Evolutionary conservation across 1,140 invertebrate species (phyloP).

Genomic region (Anoplolepis gracilipes): DNA sequence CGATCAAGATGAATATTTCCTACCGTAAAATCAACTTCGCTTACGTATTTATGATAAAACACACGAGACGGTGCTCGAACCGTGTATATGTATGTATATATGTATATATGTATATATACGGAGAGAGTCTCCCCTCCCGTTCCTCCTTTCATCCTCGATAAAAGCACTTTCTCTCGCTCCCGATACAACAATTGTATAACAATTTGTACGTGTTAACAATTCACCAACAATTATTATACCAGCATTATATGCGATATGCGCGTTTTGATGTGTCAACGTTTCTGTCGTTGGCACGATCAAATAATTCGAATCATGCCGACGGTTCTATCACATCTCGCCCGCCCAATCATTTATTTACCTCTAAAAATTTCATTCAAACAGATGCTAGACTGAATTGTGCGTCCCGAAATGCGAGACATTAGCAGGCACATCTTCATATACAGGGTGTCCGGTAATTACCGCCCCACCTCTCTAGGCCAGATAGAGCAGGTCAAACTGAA

Average conservation of each 20-base stretch:
- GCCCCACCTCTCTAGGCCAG: no score
- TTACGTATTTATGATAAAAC: not conserved
- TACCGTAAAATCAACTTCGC: constrained; percentile 1
- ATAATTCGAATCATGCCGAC: not conserved
- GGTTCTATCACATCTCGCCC: not conserved
- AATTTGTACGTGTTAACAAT: constrained; percentile 36
- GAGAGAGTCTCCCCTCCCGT: not conserved
- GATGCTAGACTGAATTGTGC: no score
- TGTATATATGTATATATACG: no score
- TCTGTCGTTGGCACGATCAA: not conserved
- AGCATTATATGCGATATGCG: not conserved
- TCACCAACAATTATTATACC: constrained; percentile 33
- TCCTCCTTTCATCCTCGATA: not conserved
- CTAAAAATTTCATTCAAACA: not conserved
- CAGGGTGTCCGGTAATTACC: no score
- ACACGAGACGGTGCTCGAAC: not conserved
- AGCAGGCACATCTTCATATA: constrained; percentile 18
- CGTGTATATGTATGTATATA: no score
- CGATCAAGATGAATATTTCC: not conserved
- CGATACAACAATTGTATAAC: constrained; percentile 38
- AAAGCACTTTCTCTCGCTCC: constrained; percentile 45
- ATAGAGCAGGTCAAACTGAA: no score
- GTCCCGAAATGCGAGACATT: constrained; percentile 15
- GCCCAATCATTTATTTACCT: not conserved
- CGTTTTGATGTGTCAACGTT: not conserved